Evolutionary conservation across 1,140 invertebrate genomes (phyloP), one percentile per base, ranked within the genome.

Genomic region (Apis florea): DNA sequence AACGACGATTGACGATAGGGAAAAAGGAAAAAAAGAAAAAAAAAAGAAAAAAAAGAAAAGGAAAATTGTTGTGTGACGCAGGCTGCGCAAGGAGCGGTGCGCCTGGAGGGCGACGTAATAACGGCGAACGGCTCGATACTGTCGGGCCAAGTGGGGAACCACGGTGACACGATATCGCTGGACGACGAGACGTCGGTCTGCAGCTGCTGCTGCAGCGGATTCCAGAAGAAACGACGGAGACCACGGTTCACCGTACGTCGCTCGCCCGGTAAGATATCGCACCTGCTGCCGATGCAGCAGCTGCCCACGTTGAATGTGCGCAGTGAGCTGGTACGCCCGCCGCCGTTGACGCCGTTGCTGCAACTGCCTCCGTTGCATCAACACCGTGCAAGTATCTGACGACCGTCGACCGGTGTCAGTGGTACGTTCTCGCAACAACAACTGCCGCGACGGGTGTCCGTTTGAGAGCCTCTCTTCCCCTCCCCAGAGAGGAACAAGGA

Each of bases 61-160:
- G 31, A 15, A 67, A 68, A 77, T 82, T 82, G 24, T 63, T 75
- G 68, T 85, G 68, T 85, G 77, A 93, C 93, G 56, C 93, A 97
- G 96, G 96, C 96, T 84, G 95, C 97, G 93, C 95, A 96, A 95
- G 95, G 98, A 94, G 95, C 98, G 94, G 96, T 99, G 92, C 92
- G 97, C 91, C 94, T 99, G 64, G 98, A 99, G 90, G 98, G 98
- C 78, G 98, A 99, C 94, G 97, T 99, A 79, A 98, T 99, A 94
- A 98, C 96, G 86, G 97, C 97, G 71, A 97, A 97, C 90, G 97
- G 96, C 72, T 97, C 96, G 87, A 96, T 97, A 88, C 93, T 97
- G 86, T 96, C 96, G 88, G 96, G 96, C 79, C 96, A 96, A 83
- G 90, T 95, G 88, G 94, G 94, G 70, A 94, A 94, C 89, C 94